Evolutionary conservation across 2,888 invertebrate species (phyloP), one percentile per base, ranked within the genome.

Genomic region (Dugesia japonica): DNA sequence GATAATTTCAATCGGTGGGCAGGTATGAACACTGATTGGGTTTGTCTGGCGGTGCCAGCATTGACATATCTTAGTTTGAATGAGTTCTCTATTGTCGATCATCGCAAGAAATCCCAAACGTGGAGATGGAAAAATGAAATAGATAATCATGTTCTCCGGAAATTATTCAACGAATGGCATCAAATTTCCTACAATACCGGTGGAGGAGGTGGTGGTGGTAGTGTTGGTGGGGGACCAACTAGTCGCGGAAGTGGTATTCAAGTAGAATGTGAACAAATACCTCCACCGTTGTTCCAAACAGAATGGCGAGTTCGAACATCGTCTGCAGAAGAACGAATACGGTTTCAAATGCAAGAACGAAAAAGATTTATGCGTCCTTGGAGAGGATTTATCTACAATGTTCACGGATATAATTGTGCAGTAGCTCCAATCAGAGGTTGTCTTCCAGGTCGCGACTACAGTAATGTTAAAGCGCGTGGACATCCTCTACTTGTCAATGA

Each of bases 331-430:
- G 92, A 92, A 83, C 81, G 81, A 74, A 76, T 76, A 4, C 26
- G 79, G 26, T 82, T 82, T 76, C 79, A 81, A 26, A 79, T 79
- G 42, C 82, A 82, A 87, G 94, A 95, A 84, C 87, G 89, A 20
- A 86, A 88, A 80, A 87, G 94, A 73, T 95, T 92, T 83, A 89
- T 91, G 72, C 89, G 91, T 79, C 93, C 94, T 0, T 92, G 93
- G 80, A 90, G 90, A 82, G 90, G 94, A 0, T 95, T 92, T 82
- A 93, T 93, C 0, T 94, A 92, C 82, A 87, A 89, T 20, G 89
- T 92, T 87, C 90, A 92, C 82, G 91, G 91, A 80, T 93, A 90
- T 82, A 90, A 90, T 80, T 89, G 89, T 72, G 89, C 91, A 4
- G 91, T 91, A 1, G 91, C 91, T 0, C 91, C 90, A 0, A 89